Evolutionary conservation across 2,797 vertebrate species (phyloP).

Genomic region (Bucorvus abyssinicus): DNA sequence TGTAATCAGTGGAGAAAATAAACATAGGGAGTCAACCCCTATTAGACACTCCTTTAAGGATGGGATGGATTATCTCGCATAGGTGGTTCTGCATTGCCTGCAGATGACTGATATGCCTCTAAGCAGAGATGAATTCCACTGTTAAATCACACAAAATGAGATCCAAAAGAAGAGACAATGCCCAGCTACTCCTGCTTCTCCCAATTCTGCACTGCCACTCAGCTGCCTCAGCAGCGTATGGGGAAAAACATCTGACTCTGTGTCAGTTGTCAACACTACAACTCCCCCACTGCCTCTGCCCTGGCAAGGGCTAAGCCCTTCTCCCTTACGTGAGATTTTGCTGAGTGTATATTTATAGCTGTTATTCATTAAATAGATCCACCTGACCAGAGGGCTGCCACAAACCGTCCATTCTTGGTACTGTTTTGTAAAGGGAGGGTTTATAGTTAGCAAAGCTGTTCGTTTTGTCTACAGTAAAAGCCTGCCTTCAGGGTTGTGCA

Average conservation of each 20-base stretch:
- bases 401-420: neutral
- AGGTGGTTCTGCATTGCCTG: neutral
- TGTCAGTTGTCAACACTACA: neutral
- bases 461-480: neutral
- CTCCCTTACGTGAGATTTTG: neutral
- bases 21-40: neutral
- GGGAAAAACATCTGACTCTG: constrained; percentile 13
- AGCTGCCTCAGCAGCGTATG: neutral
- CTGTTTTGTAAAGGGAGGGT: neutral
- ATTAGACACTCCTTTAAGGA: neutral
- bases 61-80: neutral
- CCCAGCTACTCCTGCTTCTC: neutral
- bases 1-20: neutral
- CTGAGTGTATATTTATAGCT: neutral
- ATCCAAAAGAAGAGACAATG: neutral
- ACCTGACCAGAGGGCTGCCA: neutral
- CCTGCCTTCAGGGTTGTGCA: neutral
- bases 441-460: neutral
- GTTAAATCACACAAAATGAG: neutral
- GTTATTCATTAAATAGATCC: constrained; percentile 9
- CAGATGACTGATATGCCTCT: neutral
- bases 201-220: neutral
- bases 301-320: neutral
- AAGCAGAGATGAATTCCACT: neutral
- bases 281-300: neutral